Evolutionary conservation across 2,113 vertebrate genomes (phyloP).

Genomic region (Gobiocypris rarus): DNA sequence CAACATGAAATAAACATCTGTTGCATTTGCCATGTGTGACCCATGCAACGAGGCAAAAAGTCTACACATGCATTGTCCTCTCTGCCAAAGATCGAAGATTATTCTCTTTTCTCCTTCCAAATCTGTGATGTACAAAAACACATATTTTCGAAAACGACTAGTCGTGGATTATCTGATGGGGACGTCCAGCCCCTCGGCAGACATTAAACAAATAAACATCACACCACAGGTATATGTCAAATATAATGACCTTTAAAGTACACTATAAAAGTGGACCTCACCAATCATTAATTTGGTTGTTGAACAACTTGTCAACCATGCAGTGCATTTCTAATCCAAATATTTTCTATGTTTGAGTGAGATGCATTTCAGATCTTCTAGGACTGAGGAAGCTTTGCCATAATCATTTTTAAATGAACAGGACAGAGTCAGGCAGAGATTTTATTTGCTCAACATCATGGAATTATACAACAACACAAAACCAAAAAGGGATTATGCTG

Average conservation of each 20-base stretch:
- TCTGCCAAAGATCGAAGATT: neutral
- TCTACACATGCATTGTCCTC: neutral
- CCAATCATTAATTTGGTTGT: neutral
- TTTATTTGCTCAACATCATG: neutral
- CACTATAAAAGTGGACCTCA: neutral
- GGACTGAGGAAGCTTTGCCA: neutral
- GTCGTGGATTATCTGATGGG: neutral
- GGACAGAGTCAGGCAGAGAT: slow-evolving; percentile 5
- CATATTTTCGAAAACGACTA: neutral
- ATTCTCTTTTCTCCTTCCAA: neutral
- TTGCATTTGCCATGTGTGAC: neutral
- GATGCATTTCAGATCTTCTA: slow-evolving; percentile 12
- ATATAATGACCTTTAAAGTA: neutral
- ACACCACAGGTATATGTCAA: neutral
- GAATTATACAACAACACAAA: neutral
- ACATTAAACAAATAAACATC: slow-evolving; percentile 2
- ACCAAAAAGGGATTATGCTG: slow-evolving; percentile 7
- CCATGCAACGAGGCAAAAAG: neutral
- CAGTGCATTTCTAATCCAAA: neutral
- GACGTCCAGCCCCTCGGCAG: neutral
- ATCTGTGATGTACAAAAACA: neutral
- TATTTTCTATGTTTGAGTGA: neutral
- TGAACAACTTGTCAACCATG: neutral
- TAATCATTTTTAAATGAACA: slow-evolving; percentile 11
- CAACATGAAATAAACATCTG: slow-evolving; percentile 25